These are phyloP conservation scores for Yasuhikotakia modesta DNA, from an alignment of 2,797 vertebrate genomes.

Conservation along the genomic window DNA sequence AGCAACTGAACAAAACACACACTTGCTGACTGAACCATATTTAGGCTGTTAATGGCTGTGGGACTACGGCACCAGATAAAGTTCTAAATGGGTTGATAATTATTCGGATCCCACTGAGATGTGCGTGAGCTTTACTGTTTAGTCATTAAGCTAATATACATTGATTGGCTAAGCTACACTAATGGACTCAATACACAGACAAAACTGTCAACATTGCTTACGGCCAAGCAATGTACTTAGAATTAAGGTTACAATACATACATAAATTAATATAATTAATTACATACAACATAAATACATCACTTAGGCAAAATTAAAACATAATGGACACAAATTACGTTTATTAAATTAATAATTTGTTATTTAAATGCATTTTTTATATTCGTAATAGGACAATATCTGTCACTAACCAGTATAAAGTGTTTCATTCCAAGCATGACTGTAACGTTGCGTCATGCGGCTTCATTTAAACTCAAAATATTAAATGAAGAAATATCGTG, in stretches of 20 bases:
- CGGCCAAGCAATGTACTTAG: conserved; percentile 11
- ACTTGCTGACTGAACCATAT: neutral
- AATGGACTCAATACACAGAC: conserved; percentile 16
- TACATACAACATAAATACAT: neutral
- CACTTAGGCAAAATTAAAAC: neutral
- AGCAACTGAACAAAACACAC: neutral
- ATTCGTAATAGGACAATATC: neutral
- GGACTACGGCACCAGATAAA: neutral
- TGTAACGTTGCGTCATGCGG: neutral
- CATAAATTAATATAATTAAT: conserved; percentile 1
- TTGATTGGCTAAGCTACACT: conserved; percentile 16
- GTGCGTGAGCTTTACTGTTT: conserved; percentile 18
- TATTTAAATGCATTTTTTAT: neutral
- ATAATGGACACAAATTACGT: too few relatives aligned
- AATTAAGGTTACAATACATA: neutral
- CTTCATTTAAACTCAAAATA: neutral
- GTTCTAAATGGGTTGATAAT: conserved; percentile 37
- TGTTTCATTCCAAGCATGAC: neutral
- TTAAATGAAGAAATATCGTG: neutral
- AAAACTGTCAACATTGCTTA: conserved; percentile 8
- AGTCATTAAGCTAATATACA: conserved; percentile 44
- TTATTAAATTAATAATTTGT: neutral
- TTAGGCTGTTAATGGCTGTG: neutral
- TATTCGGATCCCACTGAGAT: conserved; percentile 27
- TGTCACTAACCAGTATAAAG: neutral